phyloP scores from a whole-genome alignment of 2,797 vertebrate genomes.

The Cirrhinus molitorella region DNA sequence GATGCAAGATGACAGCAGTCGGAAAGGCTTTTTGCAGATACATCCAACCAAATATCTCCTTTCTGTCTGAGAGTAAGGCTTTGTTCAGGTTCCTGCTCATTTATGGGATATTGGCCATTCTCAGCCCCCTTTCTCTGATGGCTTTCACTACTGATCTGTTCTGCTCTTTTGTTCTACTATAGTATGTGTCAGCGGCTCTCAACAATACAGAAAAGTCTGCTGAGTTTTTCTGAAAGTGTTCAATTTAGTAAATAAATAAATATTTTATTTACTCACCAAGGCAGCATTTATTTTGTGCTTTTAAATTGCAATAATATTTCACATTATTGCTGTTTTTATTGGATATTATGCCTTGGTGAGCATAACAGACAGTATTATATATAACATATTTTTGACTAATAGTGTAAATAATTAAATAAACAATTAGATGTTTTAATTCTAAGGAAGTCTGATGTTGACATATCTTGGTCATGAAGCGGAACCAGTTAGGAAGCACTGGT shows the following conservation, averaged over 20 bases:
- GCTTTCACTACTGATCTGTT: background rate
- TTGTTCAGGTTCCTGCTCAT: conserved; percentile 27
- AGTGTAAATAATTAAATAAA: background rate
- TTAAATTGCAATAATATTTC: background rate
- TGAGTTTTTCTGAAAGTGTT: background rate
- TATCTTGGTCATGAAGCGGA: background rate
- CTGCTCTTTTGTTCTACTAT: background rate
- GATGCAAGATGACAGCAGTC: conserved; percentile 26
- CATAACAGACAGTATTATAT: background rate
- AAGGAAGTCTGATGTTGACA: background rate
- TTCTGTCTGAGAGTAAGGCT: conserved; percentile 1
- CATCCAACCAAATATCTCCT: background rate
- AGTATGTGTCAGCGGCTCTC: background rate
- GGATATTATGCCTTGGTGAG: background rate
- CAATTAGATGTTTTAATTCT: background rate
- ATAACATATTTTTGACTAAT: background rate
- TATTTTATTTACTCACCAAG: background rate
- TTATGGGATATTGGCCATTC: conserved; percentile 9
- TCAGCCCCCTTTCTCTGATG: background rate
- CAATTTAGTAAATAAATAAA: background rate
- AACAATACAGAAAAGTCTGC: background rate
- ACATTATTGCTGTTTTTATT: background rate
- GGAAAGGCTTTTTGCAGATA: background rate
- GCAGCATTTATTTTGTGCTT: background rate
- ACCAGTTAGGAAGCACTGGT: background rate